Evolutionary conservation across 2,888 invertebrate genomes (phyloP), one percentile per base, ranked within the genome.

Genomic region (Nipponacmea schrenckii): DNA sequence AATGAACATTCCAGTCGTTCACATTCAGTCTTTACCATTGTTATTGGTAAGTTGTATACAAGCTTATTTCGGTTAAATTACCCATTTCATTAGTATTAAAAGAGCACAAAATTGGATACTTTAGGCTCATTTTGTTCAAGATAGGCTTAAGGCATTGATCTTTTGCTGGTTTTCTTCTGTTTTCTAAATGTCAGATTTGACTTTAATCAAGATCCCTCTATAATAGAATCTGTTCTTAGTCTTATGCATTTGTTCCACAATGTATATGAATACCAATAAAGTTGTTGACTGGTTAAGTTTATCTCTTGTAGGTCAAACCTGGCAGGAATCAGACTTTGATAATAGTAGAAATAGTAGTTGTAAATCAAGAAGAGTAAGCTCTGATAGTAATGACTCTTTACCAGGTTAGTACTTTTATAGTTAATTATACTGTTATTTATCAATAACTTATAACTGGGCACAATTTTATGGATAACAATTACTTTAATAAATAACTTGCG

Each of bases 1-100:
- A 89, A 89, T 73, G 89, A 89, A 79, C 84, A 87, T 70, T 89
- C 89, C 67, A 88, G 88, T 73, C 77, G 89, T 67, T 89, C 89
- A 10, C 89, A 89, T 75, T 87, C 89, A 20, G 82, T 89, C 69
- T 89, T 89, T 76, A 89, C 89, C 24, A 77, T 89, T 0, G 80
- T 83, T 50, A 84, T 89, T 63, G 86, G 89, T 89, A 74, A 77
- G 81, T 78, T n/a, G 1, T 17, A n/a, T 26, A 31, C 26, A 4
- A 64, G 1, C 17, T 64, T n/a, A 20, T 39, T 12, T 27, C 24
- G 17, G 4, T 5, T 10, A 12, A 12, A 24, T 62, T 26, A 62
- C 26, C 20, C 27, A 27, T 39, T 27, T n/a, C 50, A 45, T 24
- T 24, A 39, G n/a, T 2, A 15, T n/a, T 45, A 31, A 48, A 50